phyloP scores from a whole-genome alignment of 2,888 invertebrate species.

The Deilephila porcellus region DNA sequence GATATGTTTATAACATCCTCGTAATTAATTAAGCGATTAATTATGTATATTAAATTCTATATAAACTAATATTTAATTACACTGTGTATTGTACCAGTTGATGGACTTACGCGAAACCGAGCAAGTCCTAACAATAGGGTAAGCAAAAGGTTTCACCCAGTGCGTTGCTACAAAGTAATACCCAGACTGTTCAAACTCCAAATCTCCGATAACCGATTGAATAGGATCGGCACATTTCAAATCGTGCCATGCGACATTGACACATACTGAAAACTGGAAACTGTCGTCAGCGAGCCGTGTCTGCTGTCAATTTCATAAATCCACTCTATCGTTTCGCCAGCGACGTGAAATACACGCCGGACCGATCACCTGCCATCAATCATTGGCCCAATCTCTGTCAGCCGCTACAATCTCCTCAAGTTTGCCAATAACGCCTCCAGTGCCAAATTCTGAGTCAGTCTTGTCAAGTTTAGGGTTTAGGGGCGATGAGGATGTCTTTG shows the following conservation, averaged over 20 bases:
- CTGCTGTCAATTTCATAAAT: conserved; percentile 14
- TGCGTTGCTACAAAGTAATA: background rate
- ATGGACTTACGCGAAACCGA: too few species aligned
- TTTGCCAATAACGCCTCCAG: conserved; percentile 44
- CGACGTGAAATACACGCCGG: conserved; percentile 33
- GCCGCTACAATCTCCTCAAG: conserved; percentile 48
- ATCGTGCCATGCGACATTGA: background rate
- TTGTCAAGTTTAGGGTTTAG: conserved; percentile 46
- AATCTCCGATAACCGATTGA: background rate
- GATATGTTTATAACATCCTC: too few species aligned
- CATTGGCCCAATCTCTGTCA: conserved; percentile 63
- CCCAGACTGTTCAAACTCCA: background rate
- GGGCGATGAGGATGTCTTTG: background rate
- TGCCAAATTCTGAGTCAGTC: conserved; percentile 49
- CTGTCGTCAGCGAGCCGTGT: conserved; percentile 10
- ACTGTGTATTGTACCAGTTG: too few species aligned
- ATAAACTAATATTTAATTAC: too few species aligned
- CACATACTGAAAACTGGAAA: conserved; percentile 10
- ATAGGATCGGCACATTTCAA: background rate
- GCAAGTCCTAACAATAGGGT: too few species aligned
- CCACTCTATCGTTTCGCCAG: conserved; percentile 23
- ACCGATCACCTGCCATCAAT: conserved; percentile 54
- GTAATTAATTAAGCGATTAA: too few species aligned
- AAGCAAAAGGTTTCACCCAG: too few species aligned
- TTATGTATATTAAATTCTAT: too few species aligned